Base-by-base conservation (phyloP, 1,140 invertebrate species). In the Brachionus rotundiformis region DNA sequence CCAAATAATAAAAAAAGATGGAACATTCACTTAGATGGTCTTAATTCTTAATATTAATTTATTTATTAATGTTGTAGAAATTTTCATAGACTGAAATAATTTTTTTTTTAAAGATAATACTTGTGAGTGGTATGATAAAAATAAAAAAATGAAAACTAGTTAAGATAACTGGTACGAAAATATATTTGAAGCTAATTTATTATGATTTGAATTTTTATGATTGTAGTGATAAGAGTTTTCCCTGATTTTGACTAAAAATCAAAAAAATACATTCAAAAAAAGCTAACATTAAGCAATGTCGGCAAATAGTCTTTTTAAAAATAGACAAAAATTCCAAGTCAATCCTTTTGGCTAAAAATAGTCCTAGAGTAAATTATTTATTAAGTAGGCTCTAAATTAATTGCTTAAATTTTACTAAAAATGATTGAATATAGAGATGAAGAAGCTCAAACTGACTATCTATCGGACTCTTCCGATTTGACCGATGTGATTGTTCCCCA, bases 341-440 rank as follows among this genome's bases (percentile, higher is more conserved):
- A 4, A 54, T 54, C 47, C 47, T 16, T 2, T 4, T 25, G 47
- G 7, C 47, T 54, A 54, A 19, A 1, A 19, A 19, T 54, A 63
- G 61, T 3, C 25, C 19, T 16, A 36, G 13, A 19, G 13, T 36
- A 13, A n/a, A n/a, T n/a, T 16, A 36, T 3, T 31, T 36, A 36
- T 33, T 19, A 68, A 68, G n/a, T n/a, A 68, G 36, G 16, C 16
- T 31, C 3, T 1, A 36, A 16, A 6, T 36, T 36, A 8, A 68
- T 54, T 54, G 2, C 0, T 36, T 8, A 68, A 68, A 68, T n/a
- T 19, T 68, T 2, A 19, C 16, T 16, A 19, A 68, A 68, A 68
- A 33, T 68, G 63, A 68, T 33, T 63, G 61, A 63, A 63, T 63
- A n/a, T 16, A 68, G 63, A 68, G 63, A 68, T 7, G 63, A 68